phyloP scores from a whole-genome alignment of 2,797 vertebrate genomes.

The Pampus argenteus region DNA sequence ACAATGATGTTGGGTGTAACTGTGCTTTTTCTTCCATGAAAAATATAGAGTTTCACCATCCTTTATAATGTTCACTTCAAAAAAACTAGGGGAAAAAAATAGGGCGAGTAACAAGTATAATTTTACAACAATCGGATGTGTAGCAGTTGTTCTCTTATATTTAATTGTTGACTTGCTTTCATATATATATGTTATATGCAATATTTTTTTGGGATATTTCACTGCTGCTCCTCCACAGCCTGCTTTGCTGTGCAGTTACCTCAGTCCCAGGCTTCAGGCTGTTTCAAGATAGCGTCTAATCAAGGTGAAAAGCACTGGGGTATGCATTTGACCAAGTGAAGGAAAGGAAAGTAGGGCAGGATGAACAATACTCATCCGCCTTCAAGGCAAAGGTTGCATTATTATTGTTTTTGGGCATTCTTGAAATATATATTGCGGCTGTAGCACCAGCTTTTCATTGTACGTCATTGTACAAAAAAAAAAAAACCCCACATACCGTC shows the following conservation, averaged over 20 bases:
- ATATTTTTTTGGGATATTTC: no score
- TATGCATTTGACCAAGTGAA: conserved; percentile 35
- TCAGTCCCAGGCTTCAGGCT: conserved; percentile 31
- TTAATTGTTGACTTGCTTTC: conserved; percentile 4
- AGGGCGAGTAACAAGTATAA: neutral
- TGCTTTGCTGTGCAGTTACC: conserved; percentile 41
- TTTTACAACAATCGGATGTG: neutral
- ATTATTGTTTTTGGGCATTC: conserved; percentile 27
- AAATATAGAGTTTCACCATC: conserved; percentile 18
- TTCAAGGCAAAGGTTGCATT: conserved; percentile 23
- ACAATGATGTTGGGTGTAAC: conserved; percentile 26
- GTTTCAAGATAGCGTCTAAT: conserved; percentile 45
- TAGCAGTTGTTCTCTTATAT: neutral
- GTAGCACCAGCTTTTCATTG: conserved; percentile 23
- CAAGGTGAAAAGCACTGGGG: conserved; percentile 24
- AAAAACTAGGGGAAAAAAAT: neutral
- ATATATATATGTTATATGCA: conserved; percentile 5
- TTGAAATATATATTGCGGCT: conserved; percentile 29
- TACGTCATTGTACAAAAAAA: conserved; percentile 14
- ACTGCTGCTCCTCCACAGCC: conserved; percentile 28
- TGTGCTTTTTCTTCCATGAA: conserved; percentile 11
- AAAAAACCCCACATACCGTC: conserved; percentile 14
- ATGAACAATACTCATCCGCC: conserved; percentile 17
- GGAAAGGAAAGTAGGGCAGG: conserved; percentile 19
- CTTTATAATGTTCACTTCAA: conserved; percentile 9